A percentile compares a stretch with the other conserved stretches of the same genome.
Evolutionary conservation across 92 coral and sea anemone genomes (phyloP).

Genomic region (Umimayanthus chanpuru): DNA sequence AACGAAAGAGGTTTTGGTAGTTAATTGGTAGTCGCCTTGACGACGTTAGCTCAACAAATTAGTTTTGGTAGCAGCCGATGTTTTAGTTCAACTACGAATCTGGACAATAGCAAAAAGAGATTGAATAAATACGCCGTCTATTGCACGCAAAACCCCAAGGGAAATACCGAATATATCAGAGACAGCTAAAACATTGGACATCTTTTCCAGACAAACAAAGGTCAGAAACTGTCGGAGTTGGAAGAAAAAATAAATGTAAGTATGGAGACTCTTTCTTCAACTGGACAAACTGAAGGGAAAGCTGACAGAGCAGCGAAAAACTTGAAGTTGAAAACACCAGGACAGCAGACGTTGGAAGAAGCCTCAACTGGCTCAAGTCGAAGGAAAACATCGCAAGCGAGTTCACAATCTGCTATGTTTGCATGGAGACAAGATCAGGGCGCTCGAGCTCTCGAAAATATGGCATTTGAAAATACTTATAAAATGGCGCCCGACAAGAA

Average conservation of each 20-base stretch:
- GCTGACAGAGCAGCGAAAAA: conserved; percentile 72
- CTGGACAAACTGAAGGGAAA: conserved; percentile 45
- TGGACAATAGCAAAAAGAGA: not conserved
- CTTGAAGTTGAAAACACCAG: conserved; percentile 55
- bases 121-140: not conserved
- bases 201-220: not conserved
- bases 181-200: not conserved
- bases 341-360: conserved; percentile 43
- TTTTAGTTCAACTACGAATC: not conserved
- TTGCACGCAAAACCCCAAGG: not conserved
- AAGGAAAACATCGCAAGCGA: conserved; percentile 31
- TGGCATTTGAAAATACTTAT: conserved; percentile 74
- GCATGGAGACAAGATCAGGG: conserved; percentile 63
- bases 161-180: not conserved
- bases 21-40: conserved; percentile 4
- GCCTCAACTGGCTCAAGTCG: conserved; percentile 31
- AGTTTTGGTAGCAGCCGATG: not conserved
- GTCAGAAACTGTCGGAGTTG: not conserved
- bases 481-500: conserved; percentile 76
- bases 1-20: not conserved
- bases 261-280: conserved; percentile 46
- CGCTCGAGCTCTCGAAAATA: conserved; percentile 58
- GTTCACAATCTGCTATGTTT: conserved; percentile 47
- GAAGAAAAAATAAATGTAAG: not conserved
- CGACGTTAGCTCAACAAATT: not conserved